phyloP scores from a whole-genome alignment of 2,888 invertebrate genomes.

The Drosophila formosana region DNA sequence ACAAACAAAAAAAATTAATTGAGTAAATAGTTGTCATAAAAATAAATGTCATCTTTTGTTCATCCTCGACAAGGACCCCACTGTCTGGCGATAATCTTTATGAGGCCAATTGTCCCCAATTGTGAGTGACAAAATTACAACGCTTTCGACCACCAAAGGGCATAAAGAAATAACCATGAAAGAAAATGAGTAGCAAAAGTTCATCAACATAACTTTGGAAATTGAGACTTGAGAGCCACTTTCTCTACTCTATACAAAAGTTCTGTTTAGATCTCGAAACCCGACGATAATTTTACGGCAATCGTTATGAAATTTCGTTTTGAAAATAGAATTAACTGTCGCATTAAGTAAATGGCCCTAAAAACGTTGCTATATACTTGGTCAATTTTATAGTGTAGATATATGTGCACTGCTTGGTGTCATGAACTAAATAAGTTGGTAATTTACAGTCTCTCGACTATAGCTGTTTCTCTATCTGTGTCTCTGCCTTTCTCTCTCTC shows the following conservation, averaged over 20 bases:
- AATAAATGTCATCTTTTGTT: not conserved
- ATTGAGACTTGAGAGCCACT: constrained; percentile 11
- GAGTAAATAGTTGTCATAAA: not conserved
- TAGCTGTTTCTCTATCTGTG: not conserved
- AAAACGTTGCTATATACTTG: constrained; percentile 13
- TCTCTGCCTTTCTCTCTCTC: not conserved
- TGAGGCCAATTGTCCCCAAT: constrained; percentile 8
- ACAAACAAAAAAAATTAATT: too few species aligned
- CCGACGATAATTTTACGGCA: constrained; percentile 16
- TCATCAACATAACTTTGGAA: constrained; percentile 22
- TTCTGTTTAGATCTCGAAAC: constrained; percentile 15
- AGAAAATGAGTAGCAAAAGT: constrained; percentile 22
- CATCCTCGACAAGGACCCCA: not conserved
- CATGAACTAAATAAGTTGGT: constrained; percentile 20
- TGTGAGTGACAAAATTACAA: constrained; percentile 7
- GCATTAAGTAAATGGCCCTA: constrained; percentile 12
- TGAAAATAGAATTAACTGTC: constrained; percentile 12
- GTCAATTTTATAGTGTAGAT: constrained; percentile 13
- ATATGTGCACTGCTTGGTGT: constrained; percentile 10
- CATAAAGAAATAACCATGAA: constrained; percentile 13
- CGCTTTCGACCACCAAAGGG: not conserved
- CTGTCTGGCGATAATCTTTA: not conserved
- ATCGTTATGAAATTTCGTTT: constrained; percentile 16
- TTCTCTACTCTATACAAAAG: constrained; percentile 19
- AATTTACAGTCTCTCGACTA: constrained; percentile 7